Evolutionary conservation across 2,113 vertebrate genomes (phyloP).

Genomic region (Formicarius rufipectus): DNA sequence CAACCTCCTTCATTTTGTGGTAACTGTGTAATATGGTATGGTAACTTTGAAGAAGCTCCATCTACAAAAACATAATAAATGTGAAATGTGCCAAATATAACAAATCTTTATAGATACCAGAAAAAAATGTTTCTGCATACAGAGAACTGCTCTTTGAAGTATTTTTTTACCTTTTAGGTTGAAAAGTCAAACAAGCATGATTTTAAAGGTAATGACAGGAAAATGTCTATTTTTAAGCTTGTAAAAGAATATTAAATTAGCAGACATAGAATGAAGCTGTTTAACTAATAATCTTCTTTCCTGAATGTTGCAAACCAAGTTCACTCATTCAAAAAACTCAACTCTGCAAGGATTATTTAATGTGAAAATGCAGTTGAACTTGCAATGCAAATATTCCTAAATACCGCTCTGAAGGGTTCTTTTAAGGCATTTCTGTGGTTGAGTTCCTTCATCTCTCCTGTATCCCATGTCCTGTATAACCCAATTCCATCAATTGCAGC

Average conservation of each 20-base stretch:
- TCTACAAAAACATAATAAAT: background rate
- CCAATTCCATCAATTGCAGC: background rate
- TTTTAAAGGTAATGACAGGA: constrained; percentile 15
- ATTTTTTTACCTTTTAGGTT: constrained; percentile 10
- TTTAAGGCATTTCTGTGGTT: background rate
- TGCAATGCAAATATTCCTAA: background rate
- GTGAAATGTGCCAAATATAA: background rate
- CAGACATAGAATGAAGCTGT: background rate
- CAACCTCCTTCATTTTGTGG: background rate
- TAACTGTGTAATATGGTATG: background rate
- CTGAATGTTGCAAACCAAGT: background rate
- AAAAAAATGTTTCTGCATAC: background rate
- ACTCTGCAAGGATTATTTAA: background rate
- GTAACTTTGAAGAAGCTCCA: background rate
- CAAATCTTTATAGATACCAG: background rate
- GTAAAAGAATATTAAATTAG: constrained; percentile 42
- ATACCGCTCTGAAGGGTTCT: background rate
- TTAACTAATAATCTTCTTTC: constrained; percentile 3
- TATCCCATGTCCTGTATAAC: background rate
- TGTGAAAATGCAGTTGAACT: background rate
- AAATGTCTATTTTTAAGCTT: constrained; percentile 34
- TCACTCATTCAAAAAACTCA: background rate
- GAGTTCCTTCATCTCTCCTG: background rate
- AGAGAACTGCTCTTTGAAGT: background rate
- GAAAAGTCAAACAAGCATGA: background rate